phyloP scores from a whole-genome alignment of 2,797 vertebrate genomes.

The Helicolenus hilgendorfi region DNA sequence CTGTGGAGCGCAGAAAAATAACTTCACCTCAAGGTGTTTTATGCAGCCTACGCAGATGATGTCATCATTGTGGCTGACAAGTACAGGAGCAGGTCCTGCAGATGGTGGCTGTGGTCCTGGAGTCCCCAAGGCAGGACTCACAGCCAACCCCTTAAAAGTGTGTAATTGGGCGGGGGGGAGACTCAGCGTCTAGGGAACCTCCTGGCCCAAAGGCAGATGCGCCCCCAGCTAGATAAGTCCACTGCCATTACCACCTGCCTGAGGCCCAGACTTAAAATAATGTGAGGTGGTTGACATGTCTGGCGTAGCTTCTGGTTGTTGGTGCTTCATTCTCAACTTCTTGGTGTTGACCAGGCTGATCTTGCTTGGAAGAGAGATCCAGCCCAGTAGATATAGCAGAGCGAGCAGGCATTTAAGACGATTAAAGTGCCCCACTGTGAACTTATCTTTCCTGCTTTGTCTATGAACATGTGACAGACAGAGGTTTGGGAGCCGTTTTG shows the following conservation, averaged over 20 bases:
- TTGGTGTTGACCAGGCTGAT: slow-evolving; percentile 3
- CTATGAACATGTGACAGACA: slow-evolving; percentile 8
- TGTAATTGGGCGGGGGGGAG: slow-evolving; percentile 69
- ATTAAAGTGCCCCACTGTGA: slow-evolving; percentile 6
- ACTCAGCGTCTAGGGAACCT: slow-evolving; percentile 59
- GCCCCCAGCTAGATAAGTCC: slow-evolving; percentile 59
- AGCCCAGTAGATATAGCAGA: neutral
- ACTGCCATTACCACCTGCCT: slow-evolving; percentile 61
- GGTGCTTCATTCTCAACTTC: slow-evolving; percentile 17
- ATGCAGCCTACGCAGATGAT: slow-evolving; percentile 21
- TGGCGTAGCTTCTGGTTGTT: slow-evolving; percentile 11
- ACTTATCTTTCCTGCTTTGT: neutral
- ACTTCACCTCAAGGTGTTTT: slow-evolving; percentile 1
- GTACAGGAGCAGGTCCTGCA: slow-evolving; percentile 35
- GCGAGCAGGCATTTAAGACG: neutral
- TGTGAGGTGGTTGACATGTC: slow-evolving; percentile 40
- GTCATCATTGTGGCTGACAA: slow-evolving; percentile 53
- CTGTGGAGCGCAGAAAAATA: neutral
- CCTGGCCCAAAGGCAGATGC: slow-evolving; percentile 73
- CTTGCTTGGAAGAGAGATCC: neutral
- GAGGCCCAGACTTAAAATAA: slow-evolving; percentile 56
- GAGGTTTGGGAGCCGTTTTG: neutral
- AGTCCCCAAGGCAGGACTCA: slow-evolving; percentile 54
- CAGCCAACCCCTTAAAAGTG: slow-evolving; percentile 64
- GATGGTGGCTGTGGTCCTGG: slow-evolving; percentile 51